Evolutionary conservation across 2,797 vertebrate species (phyloP).

Genomic region (Sylvia borin): DNA sequence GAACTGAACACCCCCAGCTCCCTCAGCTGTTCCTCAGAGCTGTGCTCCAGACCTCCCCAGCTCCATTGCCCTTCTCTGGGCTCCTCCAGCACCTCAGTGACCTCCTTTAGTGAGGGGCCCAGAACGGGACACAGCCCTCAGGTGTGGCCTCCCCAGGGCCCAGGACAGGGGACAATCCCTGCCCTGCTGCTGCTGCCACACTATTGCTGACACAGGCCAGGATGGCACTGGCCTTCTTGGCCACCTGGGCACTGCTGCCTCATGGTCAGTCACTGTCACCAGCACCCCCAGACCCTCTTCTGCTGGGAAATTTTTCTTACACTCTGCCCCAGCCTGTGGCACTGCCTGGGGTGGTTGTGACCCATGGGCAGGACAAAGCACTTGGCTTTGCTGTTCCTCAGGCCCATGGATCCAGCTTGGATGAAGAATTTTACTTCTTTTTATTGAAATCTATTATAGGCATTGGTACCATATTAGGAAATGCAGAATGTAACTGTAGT

Average conservation of each 20-base stretch:
- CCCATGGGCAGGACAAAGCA: not conserved
- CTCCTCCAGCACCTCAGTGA: not conserved
- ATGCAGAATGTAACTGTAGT: not conserved
- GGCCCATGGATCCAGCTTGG: not conserved
- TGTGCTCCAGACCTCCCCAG: not conserved
- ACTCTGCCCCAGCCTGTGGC: not conserved
- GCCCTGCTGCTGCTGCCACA: not conserved
- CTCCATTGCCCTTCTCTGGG: not conserved
- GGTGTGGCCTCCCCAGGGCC: not conserved
- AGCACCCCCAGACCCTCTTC: not conserved
- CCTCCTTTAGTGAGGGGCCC: not conserved
- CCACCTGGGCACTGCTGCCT: not conserved
- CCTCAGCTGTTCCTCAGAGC: not conserved
- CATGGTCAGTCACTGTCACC: accelerated
- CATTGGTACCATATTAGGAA: not conserved
- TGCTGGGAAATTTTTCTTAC: too few species aligned
- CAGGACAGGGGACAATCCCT: accelerated
- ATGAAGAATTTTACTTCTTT: not conserved
- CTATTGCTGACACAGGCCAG: accelerated
- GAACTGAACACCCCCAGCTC: not conserved
- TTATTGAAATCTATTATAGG: not conserved
- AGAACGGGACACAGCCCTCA: not conserved
- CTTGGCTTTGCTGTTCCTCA: not conserved
- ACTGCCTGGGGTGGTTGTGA: not conserved
- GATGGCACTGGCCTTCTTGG: not conserved